Evolutionary conservation across 37 sponge, comb jelly and placozoan species (phyloP).

Genomic region (Cladorhizidae sp.): DNA sequence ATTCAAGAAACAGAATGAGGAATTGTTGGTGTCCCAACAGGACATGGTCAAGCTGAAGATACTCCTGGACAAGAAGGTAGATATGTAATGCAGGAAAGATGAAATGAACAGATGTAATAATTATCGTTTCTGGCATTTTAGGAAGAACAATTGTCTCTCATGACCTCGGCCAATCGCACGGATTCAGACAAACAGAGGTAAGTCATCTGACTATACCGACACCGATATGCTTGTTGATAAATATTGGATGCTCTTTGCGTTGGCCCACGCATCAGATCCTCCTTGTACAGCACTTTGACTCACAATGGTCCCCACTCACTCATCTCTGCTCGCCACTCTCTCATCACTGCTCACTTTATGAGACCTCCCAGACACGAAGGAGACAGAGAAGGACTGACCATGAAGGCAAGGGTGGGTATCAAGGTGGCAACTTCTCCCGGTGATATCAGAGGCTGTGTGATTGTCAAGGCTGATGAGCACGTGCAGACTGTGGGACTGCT

Average conservation of each 20-base stretch:
- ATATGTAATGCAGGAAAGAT: background rate
- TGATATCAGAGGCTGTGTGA: constrained; percentile 30
- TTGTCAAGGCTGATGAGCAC: constrained; percentile 4
- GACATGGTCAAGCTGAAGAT: constrained; percentile 20
- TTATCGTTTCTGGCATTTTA: background rate
- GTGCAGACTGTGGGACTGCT: background rate
- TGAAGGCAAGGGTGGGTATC: constrained; percentile 3
- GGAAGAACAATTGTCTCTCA: constrained; percentile 20
- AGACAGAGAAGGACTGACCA: background rate
- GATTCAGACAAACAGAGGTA: background rate
- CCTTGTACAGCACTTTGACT: constrained; percentile 4
- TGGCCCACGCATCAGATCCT: background rate
- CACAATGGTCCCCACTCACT: constrained; percentile 1
- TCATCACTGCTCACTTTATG: constrained; percentile 20
- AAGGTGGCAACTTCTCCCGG: constrained; percentile 17
- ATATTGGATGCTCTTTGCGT: background rate
- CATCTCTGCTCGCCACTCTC: background rate
- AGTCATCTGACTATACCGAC: background rate
- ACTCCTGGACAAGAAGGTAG: constrained; percentile 26
- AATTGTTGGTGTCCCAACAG: constrained; percentile 22
- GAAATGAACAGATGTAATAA: background rate
- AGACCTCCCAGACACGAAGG: background rate
- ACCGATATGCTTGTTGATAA: background rate
- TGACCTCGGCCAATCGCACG: background rate
- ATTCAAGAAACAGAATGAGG: constrained; percentile 11